These are phyloP conservation scores for Muscicapa comitata DNA, from an alignment of 2,797 vertebrate species.

Conservation along the genomic window DNA sequence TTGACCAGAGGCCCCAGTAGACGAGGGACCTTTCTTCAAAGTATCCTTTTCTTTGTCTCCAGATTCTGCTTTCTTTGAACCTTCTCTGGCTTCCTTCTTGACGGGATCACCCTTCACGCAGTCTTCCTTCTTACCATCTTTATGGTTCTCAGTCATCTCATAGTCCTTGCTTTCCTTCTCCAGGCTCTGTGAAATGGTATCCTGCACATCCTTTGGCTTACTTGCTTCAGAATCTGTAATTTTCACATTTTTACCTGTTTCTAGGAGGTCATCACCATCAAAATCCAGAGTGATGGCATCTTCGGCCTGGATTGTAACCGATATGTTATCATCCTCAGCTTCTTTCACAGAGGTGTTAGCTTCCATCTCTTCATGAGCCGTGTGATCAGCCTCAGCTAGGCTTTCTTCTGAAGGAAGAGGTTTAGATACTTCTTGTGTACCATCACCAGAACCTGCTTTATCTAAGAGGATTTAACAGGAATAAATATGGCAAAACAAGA, in stretches of 20 bases:
- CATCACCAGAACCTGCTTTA: slow-evolving; percentile 99
- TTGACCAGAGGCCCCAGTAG: slow-evolving; percentile 99
- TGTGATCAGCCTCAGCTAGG: slow-evolving; percentile 83
- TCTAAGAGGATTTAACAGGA: slow-evolving; percentile 99
- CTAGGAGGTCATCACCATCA: slow-evolving; percentile 99
- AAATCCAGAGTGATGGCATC: slow-evolving; percentile 99
- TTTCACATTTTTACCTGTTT: slow-evolving; percentile 99
- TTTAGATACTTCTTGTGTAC: slow-evolving; percentile 98
- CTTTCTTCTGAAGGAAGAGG: slow-evolving; percentile 91
- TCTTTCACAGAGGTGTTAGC: slow-evolving; percentile 89
- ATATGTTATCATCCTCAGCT: slow-evolving; percentile 97
- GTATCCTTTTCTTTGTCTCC: slow-evolving; percentile 99
- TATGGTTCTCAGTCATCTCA: slow-evolving; percentile 88
- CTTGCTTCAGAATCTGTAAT: slow-evolving; percentile 98
- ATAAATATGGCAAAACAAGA: slow-evolving; percentile 99
- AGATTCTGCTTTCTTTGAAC: slow-evolving; percentile 94
- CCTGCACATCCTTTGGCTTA: slow-evolving; percentile 90
- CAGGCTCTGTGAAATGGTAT: slow-evolving; percentile 86
- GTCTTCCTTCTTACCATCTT: slow-evolving; percentile 97
- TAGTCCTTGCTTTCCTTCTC: slow-evolving; percentile 88
- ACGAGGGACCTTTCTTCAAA: slow-evolving; percentile 99
- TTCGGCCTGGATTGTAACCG: slow-evolving; percentile 99
- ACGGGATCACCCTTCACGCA: slow-evolving; percentile 85
- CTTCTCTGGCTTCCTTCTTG: slow-evolving; percentile 96
- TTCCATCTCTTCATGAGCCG: slow-evolving; percentile 88